Percentiles rank a stretch among this genome's conserved stretches.
These are phyloP conservation scores for Crotalus viridis DNA, from an alignment of 2,113 vertebrate genomes.

Conservation along the genomic window DNA sequence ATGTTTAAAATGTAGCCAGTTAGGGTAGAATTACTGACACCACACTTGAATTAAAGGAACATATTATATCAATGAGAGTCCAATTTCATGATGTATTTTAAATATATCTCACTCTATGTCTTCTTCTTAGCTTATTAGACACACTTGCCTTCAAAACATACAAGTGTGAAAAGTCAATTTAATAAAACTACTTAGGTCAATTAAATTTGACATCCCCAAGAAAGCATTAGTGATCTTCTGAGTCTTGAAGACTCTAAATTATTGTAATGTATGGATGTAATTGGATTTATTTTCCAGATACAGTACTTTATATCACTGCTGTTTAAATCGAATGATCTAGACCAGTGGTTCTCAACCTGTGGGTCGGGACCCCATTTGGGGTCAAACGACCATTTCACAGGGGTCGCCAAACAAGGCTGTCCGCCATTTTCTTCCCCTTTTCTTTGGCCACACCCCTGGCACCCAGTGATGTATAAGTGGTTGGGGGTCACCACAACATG, in stretches of 20 bases:
- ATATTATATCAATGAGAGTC: neutral
- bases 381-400: too few species aligned
- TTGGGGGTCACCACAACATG: too few species aligned
- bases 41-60: neutral
- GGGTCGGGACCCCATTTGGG: too few species aligned
- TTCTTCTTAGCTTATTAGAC: conserved; percentile 3
- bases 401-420: too few species aligned
- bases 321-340: neutral
- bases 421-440: too few species aligned
- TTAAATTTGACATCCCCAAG: neutral
- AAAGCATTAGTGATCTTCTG: neutral
- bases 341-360: too few species aligned
- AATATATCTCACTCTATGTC: neutral
- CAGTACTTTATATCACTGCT: neutral
- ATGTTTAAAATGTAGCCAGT: neutral
- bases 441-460: too few species aligned
- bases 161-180: neutral
- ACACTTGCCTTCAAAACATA: neutral
- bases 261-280: neutral
- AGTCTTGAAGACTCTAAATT: neutral
- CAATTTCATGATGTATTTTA: conserved; percentile 1
- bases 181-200: conserved; percentile 2
- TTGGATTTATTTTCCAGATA: conserved; percentile 13
- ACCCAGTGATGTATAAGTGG: too few species aligned
- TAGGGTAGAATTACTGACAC: neutral